Evolutionary conservation across 1,140 invertebrate genomes (phyloP).

Genomic region (Elysia chlorotica): DNA sequence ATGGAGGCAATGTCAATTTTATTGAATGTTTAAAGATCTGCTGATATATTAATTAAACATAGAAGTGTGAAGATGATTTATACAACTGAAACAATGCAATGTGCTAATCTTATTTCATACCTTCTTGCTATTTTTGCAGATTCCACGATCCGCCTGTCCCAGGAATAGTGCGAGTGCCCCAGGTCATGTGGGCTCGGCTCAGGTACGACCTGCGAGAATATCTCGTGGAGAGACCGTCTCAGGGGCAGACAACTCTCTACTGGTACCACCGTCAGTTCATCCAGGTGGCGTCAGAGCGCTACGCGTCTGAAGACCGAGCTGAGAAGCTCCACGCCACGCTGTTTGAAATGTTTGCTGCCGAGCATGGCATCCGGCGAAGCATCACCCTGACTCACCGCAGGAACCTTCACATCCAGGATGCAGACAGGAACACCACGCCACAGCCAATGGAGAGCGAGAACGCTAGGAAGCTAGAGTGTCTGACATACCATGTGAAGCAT

Average conservation of each 20-base stretch:
- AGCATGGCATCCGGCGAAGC: constrained; percentile 36
- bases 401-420: constrained; percentile 37
- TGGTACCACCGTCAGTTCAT: constrained; percentile 85
- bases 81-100: too few relatives aligned
- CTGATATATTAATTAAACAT: too few relatives aligned
- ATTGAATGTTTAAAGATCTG: too few relatives aligned
- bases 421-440: constrained; percentile 49
- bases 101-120: too few relatives aligned
- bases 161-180: constrained; percentile 53
- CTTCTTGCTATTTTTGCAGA: too few relatives aligned
- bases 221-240: constrained; percentile 69
- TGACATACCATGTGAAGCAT: constrained; percentile 42
- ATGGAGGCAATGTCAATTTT: too few relatives aligned
- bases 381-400: constrained; percentile 37
- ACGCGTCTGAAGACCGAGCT: constrained; percentile 69
- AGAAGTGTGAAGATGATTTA: too few relatives aligned
- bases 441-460: constrained; percentile 37
- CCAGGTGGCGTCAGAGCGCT: constrained; percentile 88
- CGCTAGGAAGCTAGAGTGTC: constrained; percentile 42
- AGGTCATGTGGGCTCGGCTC: constrained; percentile 73
- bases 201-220: constrained; percentile 72
- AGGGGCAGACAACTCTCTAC: constrained; percentile 77
- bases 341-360: constrained; percentile 37
- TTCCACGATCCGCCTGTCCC: constrained; percentile 55
- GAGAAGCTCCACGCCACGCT: constrained; percentile 37